Base-by-base conservation (phyloP, 1,140 invertebrate species). In the Diorhabda sublineata region DNA sequence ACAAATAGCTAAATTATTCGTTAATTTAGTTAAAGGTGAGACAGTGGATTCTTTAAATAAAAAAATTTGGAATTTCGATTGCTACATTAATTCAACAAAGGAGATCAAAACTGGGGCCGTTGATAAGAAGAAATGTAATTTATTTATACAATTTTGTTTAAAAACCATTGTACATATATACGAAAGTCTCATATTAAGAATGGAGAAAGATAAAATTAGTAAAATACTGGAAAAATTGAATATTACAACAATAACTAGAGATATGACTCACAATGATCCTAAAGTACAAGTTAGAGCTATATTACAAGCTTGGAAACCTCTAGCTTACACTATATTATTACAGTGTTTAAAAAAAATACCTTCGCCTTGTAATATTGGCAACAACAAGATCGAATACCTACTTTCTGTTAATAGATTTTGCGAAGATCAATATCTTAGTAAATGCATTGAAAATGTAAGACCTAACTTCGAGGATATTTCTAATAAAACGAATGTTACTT, bases 141-240 rank as follows among this genome's bases (percentile, higher is more conserved):
- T 99, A 69, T 99, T 99, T 84, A 96, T 98, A 7, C 94, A 98
- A 81, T 86, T 99, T 61, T 90, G 98, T 64, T 82, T 99, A 63
- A 95, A 99, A 75, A 98, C 97, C 74, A 86, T 99, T 47, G 98
- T 96, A 92, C 85, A 89, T 69, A 81, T 98, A 47, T 98, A 99
- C 81, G 92, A 98, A 65, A 92, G 89, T 4, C 86, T 96, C 68
- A 84, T 87, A 45, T 77, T 90, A 60, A 82, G 90, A 71, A 92
- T 91, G 84, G 95, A 98, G 74, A 93, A 91, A 79, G 88, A 90
- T 43, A 93, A 92, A 83, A 83, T 92, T 2, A 85, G 88, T n/a
- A 87, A 87, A 67, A 96, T 98, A 73, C 87, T 92, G 2, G 87
- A 91, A 61, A 95, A 91, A 76, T 82, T 98, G 58, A 89, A 89